A percentile compares a stretch with the other conserved stretches of the same genome.
phyloP scores from a whole-genome alignment of 2,797 vertebrate species.

The Oophaga sylvatica region DNA sequence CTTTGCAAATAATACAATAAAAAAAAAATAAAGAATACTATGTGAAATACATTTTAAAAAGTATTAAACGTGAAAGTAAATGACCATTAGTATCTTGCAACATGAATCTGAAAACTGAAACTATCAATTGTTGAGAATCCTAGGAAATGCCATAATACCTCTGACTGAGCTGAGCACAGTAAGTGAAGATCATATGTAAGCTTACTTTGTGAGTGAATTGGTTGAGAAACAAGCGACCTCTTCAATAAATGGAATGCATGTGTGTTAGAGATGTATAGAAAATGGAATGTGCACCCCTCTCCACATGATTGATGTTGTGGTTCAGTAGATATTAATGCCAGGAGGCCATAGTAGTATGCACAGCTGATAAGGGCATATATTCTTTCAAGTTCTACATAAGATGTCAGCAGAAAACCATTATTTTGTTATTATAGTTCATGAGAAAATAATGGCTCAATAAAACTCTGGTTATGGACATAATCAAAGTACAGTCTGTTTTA shows the following conservation, averaged over 20 bases:
- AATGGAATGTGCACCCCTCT: constrained; percentile 45
- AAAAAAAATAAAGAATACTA: too few relatives aligned
- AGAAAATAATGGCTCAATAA: constrained; percentile 42
- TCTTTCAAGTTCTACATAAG: constrained; percentile 39
- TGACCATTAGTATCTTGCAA: too few relatives aligned
- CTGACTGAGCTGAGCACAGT: neutral
- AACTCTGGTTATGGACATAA: constrained; percentile 25
- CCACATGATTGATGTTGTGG: constrained; percentile 54
- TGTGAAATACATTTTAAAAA: too few relatives aligned
- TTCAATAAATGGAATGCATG: constrained; percentile 21
- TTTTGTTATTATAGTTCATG: constrained; percentile 48
- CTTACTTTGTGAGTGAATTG: constrained; percentile 33
- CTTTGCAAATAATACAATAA: too few relatives aligned
- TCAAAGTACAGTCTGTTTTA: constrained; percentile 38
- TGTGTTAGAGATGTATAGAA: constrained; percentile 35
- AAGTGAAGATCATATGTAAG: constrained; percentile 13
- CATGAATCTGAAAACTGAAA: neutral
- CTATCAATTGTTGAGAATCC: neutral
- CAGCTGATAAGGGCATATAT: constrained; percentile 47
- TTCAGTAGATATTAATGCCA: constrained; percentile 49
- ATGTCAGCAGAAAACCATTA: constrained; percentile 51
- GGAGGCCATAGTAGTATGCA: constrained; percentile 41
- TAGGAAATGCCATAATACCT: neutral
- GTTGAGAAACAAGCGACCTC: constrained; percentile 25
- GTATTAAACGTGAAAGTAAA: too few relatives aligned